Evolutionary conservation across 1,140 invertebrate species (phyloP), one percentile per base, ranked within the genome.

Genomic region (Belonocnema kinseyi): DNA sequence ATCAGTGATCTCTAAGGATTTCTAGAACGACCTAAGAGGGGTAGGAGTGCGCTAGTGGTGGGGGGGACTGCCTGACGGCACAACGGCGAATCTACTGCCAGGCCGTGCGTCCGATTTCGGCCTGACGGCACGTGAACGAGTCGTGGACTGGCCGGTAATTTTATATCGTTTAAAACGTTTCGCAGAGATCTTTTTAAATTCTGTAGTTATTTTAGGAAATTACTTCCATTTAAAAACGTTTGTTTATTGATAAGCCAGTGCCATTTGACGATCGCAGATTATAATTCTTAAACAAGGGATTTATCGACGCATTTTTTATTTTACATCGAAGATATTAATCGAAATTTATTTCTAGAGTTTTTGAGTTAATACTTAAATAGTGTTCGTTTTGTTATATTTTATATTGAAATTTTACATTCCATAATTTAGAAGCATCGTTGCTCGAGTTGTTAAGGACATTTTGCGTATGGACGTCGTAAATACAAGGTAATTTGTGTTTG

Each of bases 321-420:
- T n/a, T 61, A 26, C 26, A 66, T n/a, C 16, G 5, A 16, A 33
- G 11, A 0, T n/a, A 17, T 16, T 26, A 12, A 19, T 61, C 26
- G 58, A 26, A 13, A 21, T 61, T 33, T 8, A 33, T 40, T 33
- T 56, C 19, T 21, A 11, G 16, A 19, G 13, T 61, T 33, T 3
- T 40, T 19, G 16, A 40, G 16, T 66, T 66, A 40, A 13, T 13
- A 26, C 46, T 40, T 40, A 46, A n/a, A 40, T 40, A 58, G 12
- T 4, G 26, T 13, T 13, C 12, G 13, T 33, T 66, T 66, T 40
- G 8, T 66, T 66, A 8, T n/a, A 40, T 66, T 40, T 40, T 66
- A 54, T 54, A 33, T 13, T 46, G 5, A 33, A 61, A 61, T 26
- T 61, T 21, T 61, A 66, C 61, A 66, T 66, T 66, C 61, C 61